Percentiles rank a stretch among this genome's conserved stretches.
Conservation (phyloP, 2,797 vertebrate genomes). For the Zonotrichia albicollis region DNA sequence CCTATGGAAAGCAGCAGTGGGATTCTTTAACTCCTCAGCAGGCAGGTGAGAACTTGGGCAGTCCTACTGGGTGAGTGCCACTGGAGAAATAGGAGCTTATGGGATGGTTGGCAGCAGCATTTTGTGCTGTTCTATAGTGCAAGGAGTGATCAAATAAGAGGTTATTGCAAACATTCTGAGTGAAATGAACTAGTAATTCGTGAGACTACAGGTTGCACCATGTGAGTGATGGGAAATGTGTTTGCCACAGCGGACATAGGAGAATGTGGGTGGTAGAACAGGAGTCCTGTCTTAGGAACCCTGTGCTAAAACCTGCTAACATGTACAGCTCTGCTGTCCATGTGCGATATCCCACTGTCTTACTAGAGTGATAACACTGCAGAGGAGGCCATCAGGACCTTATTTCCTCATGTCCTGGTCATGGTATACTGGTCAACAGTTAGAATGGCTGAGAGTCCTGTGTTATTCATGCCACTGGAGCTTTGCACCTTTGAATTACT, state of each 20-base stretch:
- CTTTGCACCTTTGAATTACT: background rate
- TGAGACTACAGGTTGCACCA: background rate
- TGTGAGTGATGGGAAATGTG: fast-evolving
- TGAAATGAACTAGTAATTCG: background rate
- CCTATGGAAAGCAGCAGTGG: background rate
- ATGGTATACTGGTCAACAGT: background rate
- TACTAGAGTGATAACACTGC: background rate
- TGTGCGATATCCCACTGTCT: background rate
- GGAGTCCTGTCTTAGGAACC: background rate
- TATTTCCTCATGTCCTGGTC: background rate
- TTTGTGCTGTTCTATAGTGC: background rate
- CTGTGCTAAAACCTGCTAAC: background rate
- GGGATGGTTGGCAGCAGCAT: background rate
- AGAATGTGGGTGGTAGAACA: background rate
- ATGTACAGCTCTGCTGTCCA: background rate
- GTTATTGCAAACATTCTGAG: background rate
- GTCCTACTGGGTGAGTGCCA: background rate
- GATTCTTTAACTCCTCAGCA: background rate
- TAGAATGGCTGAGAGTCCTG: background rate
- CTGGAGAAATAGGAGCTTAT: background rate
- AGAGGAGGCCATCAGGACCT: background rate
- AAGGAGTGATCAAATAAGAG: background rate
- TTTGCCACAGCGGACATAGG: background rate
- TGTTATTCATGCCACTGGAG: background rate
- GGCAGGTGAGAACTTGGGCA: background rate